Base-by-base conservation (phyloP, 2,113 vertebrate species). In the Hoplias malabaricus region DNA sequence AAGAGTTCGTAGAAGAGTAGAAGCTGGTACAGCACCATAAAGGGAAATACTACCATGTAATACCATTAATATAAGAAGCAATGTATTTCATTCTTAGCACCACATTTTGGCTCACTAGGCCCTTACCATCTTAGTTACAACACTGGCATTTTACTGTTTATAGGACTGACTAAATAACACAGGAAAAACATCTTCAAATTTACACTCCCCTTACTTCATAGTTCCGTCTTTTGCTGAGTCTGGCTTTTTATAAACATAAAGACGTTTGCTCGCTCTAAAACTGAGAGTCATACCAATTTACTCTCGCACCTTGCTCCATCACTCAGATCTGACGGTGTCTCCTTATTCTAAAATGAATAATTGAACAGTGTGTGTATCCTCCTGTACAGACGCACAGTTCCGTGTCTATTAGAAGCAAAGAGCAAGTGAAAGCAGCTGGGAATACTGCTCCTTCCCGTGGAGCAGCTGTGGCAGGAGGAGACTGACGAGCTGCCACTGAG, bases 331-430 rank as follows among this genome's bases (percentile, higher is more conserved):
- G 77, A 75, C 57, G 50, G 62, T n/a, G n/a, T 70, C 16, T 75
- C 38, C 33, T 70, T 65, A 75, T 43, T 75, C 53, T 29, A 34
- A 33, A n/a, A 67, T 79, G 77, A 82, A 82, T 82, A 79, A 82
- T 82, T 79, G 66, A 82, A 61, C 71, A 75, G 66, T 46, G 46
- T 71, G 19, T 70, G 33, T 59, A 78, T 63, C 36, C 42, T 68
- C 40, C 75, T 59, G 56, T 72, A 80, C 74, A 75, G 75, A 80
- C 63, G 80, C 25, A 19, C 42, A 21, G 61, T 72, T 79, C 69
- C 54, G 74, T 73, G 50, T 79, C 79, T 81, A 65, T 81, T 75
- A 61, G 68, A 68, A 78, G 69, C 77, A 71, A 71, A 79, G 78
- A 79, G 65, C 70, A 73, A 71, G 71, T 23, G 48, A 73, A 82